Percentiles rank a stretch among this genome's conserved stretches.
These are phyloP conservation scores for Stomatorhinus walkeri DNA, from an alignment of 2,797 vertebrate species.

Conservation along the genomic window DNA sequence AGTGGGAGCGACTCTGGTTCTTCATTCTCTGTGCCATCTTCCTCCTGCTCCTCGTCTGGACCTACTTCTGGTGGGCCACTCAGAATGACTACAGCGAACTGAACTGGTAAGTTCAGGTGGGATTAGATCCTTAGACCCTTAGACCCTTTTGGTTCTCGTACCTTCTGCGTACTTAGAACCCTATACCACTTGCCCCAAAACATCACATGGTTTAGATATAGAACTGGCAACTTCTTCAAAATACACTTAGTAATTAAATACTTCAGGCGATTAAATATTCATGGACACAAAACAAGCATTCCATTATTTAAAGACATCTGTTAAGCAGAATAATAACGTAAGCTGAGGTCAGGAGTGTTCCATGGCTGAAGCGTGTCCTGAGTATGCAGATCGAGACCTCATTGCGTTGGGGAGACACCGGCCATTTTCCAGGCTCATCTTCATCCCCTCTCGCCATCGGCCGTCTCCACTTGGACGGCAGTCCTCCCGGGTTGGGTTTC, in stretches of 20 bases:
- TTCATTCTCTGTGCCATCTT: slow-evolving; percentile 10
- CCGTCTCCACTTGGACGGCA: not conserved
- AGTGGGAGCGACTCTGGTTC: slow-evolving; percentile 26
- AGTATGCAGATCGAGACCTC: not conserved
- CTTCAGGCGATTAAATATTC: not conserved
- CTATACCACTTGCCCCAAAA: not conserved
- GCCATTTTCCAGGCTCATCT: not conserved
- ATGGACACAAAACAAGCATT: not conserved
- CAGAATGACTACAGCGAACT: slow-evolving; percentile 16
- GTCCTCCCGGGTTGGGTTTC: not conserved
- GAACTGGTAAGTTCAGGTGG: slow-evolving; percentile 5
- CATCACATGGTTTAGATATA: not conserved
- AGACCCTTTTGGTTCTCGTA: not conserved
- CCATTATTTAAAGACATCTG: not conserved
- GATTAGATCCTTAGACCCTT: not conserved
- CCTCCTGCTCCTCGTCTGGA: slow-evolving; percentile 17
- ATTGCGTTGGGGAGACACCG: not conserved
- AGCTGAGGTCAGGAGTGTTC: not conserved
- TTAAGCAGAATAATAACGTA: not conserved
- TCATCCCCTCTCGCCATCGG: not conserved
- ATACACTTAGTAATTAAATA: not conserved
- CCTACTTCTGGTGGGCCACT: slow-evolving; percentile 20
- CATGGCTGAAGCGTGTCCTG: not conserved
- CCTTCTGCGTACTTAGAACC: not conserved
- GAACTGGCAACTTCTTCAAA: not conserved